A percentile compares a stretch with the other conserved stretches of the same genome.
Conservation (phyloP, 2,797 vertebrate genomes). For the Microctenopoma steveboyesi region DNA sequence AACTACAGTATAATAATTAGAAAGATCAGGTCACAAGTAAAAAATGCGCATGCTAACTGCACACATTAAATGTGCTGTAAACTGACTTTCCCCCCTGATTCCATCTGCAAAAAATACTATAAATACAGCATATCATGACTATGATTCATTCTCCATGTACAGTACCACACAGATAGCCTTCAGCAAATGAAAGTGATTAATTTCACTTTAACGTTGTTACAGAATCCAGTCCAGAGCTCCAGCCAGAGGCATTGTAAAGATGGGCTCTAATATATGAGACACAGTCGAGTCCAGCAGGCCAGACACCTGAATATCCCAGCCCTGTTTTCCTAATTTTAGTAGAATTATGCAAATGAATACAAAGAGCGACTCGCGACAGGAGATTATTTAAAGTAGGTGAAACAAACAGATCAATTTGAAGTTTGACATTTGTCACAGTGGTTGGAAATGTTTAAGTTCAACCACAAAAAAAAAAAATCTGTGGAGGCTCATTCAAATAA, state of each 20-base stretch:
- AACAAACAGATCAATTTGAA: not conserved
- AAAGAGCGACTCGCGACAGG: constrained; percentile 5
- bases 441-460: constrained; percentile 1
- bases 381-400: not conserved
- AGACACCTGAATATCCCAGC: constrained; percentile 20
- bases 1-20: constrained; percentile 40
- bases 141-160: constrained; percentile 47
- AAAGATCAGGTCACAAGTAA: constrained; percentile 34
- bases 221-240: constrained; percentile 44
- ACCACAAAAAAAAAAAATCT: not conserved
- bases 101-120: constrained; percentile 38
- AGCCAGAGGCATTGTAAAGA: constrained; percentile 29
- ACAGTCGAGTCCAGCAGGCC: constrained; percentile 11
- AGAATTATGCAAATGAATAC: constrained; percentile 10
- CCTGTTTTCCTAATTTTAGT: constrained; percentile 1
- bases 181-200: constrained; percentile 57
- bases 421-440: not conserved
- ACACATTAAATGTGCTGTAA: constrained; percentile 43
- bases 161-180: constrained; percentile 48
- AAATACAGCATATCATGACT: constrained; percentile 33
- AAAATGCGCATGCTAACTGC: constrained; percentile 12
- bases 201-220: constrained; percentile 64
- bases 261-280: constrained; percentile 44
- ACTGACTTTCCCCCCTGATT: not conserved
- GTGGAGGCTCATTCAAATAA: not conserved